Evolutionary conservation across 30 jellyfish, hydroid and myxozoan species (phyloP).

Genomic region (Aurelia sp.): DNA sequence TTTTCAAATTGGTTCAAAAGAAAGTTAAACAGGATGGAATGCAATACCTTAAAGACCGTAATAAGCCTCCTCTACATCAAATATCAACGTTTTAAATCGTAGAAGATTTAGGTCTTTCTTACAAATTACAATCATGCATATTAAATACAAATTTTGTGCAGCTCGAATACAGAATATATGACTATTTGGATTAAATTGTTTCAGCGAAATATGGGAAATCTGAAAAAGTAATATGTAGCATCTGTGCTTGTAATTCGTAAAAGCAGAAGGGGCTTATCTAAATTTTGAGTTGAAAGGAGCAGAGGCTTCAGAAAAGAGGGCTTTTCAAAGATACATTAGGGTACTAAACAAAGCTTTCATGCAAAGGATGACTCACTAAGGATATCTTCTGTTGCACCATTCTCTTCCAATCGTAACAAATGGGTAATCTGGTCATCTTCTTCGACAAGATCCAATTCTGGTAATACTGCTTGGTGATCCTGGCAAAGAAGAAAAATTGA

Average conservation of each 20-base stretch:
- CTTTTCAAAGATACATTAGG: not conserved
- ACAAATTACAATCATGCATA: too few relatives aligned
- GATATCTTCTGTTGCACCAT: constrained; percentile 90
- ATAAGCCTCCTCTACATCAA: too few relatives aligned
- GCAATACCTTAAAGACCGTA: too few relatives aligned
- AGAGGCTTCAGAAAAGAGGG: not conserved
- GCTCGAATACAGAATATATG: not conserved
- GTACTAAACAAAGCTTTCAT: too few relatives aligned
- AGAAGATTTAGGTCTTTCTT: too few relatives aligned
- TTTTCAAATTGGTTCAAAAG: too few relatives aligned
- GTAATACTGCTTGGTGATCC: constrained; percentile 86
- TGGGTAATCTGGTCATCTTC: constrained; percentile 99
- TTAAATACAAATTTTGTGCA: too few relatives aligned
- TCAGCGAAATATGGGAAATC: not conserved
- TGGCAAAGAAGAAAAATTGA: not conserved
- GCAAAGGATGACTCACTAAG: constrained; percentile 64
- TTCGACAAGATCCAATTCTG: constrained; percentile 92
- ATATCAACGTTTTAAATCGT: too few relatives aligned
- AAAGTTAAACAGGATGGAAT: too few relatives aligned
- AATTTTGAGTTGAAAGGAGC: not conserved
- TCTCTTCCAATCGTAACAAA: constrained; percentile 90
- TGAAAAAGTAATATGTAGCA: not conserved
- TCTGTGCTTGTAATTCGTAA: not conserved
- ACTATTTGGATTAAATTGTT: not conserved
- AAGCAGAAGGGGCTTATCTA: not conserved